phyloP scores from a whole-genome alignment of 2,888 invertebrate genomes.

The Sipunculus nudus region DNA sequence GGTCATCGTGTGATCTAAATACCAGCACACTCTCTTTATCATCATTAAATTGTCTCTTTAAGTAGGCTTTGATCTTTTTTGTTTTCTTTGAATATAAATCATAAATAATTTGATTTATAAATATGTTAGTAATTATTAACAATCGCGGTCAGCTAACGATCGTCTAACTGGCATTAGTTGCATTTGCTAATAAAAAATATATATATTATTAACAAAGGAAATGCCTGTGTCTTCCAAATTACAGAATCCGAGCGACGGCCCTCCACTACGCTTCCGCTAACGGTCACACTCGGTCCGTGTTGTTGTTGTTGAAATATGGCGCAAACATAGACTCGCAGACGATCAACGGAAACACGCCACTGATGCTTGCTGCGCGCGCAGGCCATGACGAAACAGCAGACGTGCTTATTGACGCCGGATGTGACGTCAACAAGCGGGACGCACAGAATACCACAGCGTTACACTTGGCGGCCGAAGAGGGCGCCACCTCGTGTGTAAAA shows the following conservation, averaged over 20 bases:
- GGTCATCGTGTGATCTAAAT: too few species aligned
- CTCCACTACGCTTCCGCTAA: slow-evolving; percentile 51
- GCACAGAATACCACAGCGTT: slow-evolving; percentile 46
- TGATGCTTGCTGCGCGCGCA: slow-evolving; percentile 40
- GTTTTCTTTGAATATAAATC: too few species aligned
- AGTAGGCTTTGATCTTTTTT: too few species aligned
- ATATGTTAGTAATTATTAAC: too few species aligned
- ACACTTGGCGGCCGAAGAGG: slow-evolving; percentile 49
- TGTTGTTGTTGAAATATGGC: slow-evolving; percentile 41
- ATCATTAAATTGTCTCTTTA: too few species aligned
- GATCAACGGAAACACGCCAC: slow-evolving; percentile 47
- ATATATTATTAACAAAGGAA: too few species aligned
- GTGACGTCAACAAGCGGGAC: not conserved
- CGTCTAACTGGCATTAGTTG: too few species aligned
- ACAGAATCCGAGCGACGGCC: slow-evolving; percentile 42
- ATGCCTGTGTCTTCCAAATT: too few species aligned
- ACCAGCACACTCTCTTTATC: too few species aligned
- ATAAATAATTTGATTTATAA: too few species aligned
- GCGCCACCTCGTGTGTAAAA: slow-evolving; percentile 37
- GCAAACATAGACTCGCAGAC: slow-evolving; percentile 43
- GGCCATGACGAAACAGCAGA: slow-evolving; percentile 7
- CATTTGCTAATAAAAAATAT: too few species aligned
- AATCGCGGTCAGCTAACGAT: too few species aligned
- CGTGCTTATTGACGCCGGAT: not conserved
- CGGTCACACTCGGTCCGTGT: slow-evolving; percentile 38